These are phyloP conservation scores for Papilio aristodemus DNA, from an alignment of 1,140 invertebrate genomes.

Conservation along the genomic window DNA sequence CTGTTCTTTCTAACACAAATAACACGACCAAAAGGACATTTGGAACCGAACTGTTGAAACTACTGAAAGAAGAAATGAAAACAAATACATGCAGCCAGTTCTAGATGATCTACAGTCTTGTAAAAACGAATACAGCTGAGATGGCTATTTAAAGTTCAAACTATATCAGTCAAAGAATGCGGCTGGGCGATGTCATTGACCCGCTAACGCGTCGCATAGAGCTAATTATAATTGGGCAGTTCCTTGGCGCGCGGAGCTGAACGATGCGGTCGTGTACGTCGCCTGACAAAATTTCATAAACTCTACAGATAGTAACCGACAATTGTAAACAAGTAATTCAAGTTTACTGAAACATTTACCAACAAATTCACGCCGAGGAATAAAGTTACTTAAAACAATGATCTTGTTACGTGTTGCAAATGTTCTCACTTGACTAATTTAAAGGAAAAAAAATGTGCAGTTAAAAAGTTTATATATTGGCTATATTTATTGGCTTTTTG, in stretches of 20 bases:
- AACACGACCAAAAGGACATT: not conserved
- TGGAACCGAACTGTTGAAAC: not conserved
- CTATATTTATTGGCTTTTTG: not conserved
- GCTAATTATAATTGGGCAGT: conserved; percentile 66
- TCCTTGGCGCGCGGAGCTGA: conserved; percentile 42
- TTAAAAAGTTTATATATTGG: too few species aligned
- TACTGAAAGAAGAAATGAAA: not conserved
- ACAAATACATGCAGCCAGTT: not conserved
- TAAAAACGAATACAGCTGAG: not conserved
- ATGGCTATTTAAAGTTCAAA: conserved; percentile 42
- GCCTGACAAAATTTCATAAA: conserved; percentile 4
- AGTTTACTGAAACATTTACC: too few species aligned
- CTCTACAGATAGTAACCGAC: too few species aligned
- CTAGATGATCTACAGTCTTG: not conserved
- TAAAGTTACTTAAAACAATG: too few species aligned
- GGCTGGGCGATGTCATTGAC: conserved; percentile 64
- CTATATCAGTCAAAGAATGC: conserved; percentile 39
- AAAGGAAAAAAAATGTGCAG: too few species aligned
- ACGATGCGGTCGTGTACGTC: conserved; percentile 41
- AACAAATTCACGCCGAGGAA: too few species aligned
- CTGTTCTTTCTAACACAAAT: too few species aligned
- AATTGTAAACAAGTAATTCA: too few species aligned
- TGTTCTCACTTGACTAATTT: too few species aligned
- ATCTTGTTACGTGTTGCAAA: too few species aligned
- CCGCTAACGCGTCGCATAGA: conserved; percentile 67